Evolutionary conservation across 2,888 invertebrate genomes (phyloP).

Genomic region (Diarsia brunnea): DNA sequence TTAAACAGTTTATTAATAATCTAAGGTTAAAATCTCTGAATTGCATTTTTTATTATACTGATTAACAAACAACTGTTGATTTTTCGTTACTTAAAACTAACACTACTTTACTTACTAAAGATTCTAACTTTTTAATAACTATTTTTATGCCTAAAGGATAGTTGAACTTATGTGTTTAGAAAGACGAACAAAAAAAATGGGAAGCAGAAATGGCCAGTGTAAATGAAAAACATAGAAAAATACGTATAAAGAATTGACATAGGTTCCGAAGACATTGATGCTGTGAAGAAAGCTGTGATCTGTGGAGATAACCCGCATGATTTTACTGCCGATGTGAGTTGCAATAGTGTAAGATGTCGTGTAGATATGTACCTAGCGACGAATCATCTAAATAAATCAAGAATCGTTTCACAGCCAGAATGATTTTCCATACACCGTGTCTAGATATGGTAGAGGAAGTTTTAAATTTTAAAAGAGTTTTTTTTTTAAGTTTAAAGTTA

Average conservation of each 20-base stretch:
- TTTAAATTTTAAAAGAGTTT: conserved; percentile 78
- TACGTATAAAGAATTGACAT: conserved; percentile 81
- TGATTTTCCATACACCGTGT: conserved; percentile 88
- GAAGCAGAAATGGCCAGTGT: conserved; percentile 62
- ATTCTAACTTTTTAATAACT: conserved; percentile 80
- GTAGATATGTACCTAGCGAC: conserved; percentile 63
- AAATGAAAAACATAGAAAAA: conserved; percentile 64
- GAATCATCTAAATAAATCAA: conserved; percentile 83
- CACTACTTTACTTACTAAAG: conserved; percentile 84
- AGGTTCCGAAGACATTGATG: conserved; percentile 67
- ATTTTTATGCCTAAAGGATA: conserved; percentile 82
- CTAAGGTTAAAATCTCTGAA: conserved; percentile 89
- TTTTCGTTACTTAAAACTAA: conserved; percentile 83
- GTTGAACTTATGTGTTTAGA: conserved; percentile 72
- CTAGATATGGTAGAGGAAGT: conserved; percentile 88
- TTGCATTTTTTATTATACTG: conserved; percentile 88
- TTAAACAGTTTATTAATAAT: conserved; percentile 81
- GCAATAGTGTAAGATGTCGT: conserved; percentile 57
- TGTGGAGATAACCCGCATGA: conserved; percentile 66
- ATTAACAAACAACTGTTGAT: conserved; percentile 90
- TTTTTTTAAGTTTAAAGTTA: conserved; percentile 78
- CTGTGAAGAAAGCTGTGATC: conserved; percentile 60
- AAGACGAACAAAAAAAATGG: conserved; percentile 67
- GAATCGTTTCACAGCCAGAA: conserved; percentile 89
- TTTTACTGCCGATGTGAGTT: conserved; percentile 82